Evolutionary conservation across 2,113 vertebrate genomes (phyloP).

Genomic region (Pan troglodytes): NHGRI_mPanTro3-v2.1_pri NC_072417.2:76041001-76041500

Average conservation of each 20-base stretch:
- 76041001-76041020: constrained; percentile 45
- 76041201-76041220: not conserved
- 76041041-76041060: not conserved
- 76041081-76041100: constrained; percentile 9
- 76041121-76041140: constrained; percentile 17
- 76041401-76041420: no score
- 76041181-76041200: not conserved
- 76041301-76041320: not conserved
- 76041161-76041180: not conserved
- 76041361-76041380: not conserved
- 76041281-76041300: not conserved
- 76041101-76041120: constrained; percentile 20
- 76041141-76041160: not conserved
- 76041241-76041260: not conserved
- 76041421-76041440: no score
- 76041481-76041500: no score
- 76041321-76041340: not conserved
- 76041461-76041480: no score
- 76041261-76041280: not conserved
- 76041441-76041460: no score
- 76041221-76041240: not conserved
- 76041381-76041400: no score
- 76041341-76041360: not conserved
- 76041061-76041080: not conserved
- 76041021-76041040: not conserved